These are phyloP conservation scores for Hydrozoanthus tunicans DNA, from an alignment of 64 coral and sea anemone species.

Conservation along the genomic window DNA sequence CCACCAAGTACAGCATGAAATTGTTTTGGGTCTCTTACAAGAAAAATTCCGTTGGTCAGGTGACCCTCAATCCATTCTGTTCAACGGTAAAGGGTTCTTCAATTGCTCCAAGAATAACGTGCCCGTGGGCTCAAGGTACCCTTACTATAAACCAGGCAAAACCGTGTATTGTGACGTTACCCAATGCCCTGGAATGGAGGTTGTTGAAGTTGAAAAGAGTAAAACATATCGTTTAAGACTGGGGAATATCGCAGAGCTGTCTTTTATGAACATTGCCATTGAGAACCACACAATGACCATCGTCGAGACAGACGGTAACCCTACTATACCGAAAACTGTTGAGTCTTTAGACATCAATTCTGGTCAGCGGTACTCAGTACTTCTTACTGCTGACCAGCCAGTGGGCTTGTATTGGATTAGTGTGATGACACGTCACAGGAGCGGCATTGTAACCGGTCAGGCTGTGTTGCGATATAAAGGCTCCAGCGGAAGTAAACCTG, in stretches of 20 bases:
- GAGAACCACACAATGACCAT: constrained; percentile 57
- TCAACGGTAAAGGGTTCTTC: constrained; percentile 38
- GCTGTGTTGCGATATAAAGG: constrained; percentile 49
- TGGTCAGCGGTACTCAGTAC: constrained; percentile 50
- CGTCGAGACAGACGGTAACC: constrained; percentile 31
- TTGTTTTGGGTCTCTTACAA: constrained; percentile 39
- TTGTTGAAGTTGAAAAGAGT: constrained; percentile 44
- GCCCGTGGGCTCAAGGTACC: constrained; percentile 12
- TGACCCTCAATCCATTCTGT: constrained; percentile 20
- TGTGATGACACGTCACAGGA: constrained; percentile 56
- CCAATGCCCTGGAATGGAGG: constrained; percentile 38
- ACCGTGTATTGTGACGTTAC: not conserved
- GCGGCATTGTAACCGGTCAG: not conserved
- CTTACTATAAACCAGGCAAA: constrained; percentile 12
- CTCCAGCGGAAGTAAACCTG: not conserved
- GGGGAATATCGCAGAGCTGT: constrained; percentile 32
- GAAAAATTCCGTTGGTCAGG: constrained; percentile 41
- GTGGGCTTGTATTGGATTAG: constrained; percentile 56
- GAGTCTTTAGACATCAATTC: constrained; percentile 57
- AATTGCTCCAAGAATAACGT: constrained; percentile 26
- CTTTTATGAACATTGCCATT: constrained; percentile 50
- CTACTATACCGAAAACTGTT: not conserved
- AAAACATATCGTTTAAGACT: constrained; percentile 46
- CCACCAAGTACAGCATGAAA: constrained; percentile 45
- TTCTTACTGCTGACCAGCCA: constrained; percentile 53